phyloP scores from a whole-genome alignment of 2,888 invertebrate species.

The Tiliacea aurago region DNA sequence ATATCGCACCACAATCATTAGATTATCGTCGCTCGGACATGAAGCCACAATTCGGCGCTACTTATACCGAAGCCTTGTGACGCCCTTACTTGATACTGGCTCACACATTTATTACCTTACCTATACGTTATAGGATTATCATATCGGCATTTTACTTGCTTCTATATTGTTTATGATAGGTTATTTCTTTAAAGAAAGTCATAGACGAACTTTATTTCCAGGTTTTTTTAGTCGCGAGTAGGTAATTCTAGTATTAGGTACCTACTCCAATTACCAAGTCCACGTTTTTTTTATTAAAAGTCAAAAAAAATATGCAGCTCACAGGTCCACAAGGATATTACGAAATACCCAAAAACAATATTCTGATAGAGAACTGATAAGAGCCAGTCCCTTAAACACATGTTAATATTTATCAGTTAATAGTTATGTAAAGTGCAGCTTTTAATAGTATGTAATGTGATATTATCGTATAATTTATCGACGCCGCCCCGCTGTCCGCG shows the following conservation, averaged over 20 bases:
- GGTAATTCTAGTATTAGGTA: background rate
- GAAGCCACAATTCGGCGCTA: slow-evolving; percentile 86
- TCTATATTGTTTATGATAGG: slow-evolving; percentile 28
- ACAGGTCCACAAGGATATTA: background rate
- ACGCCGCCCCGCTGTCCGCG: slow-evolving; percentile 72
- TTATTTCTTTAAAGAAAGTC: slow-evolving; percentile 6
- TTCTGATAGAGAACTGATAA: slow-evolving; percentile 65
- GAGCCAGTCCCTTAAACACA: slow-evolving; percentile 76
- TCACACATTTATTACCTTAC: slow-evolving; percentile 74
- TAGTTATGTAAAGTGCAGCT: slow-evolving; percentile 81
- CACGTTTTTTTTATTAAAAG: slow-evolving; percentile 11
- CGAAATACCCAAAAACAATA: slow-evolving; percentile 21
- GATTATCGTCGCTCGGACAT: slow-evolving; percentile 73
- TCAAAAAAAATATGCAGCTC: background rate
- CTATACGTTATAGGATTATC: slow-evolving; percentile 67
- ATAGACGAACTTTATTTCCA: background rate
- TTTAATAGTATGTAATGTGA: slow-evolving; percentile 85
- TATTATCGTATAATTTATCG: slow-evolving; percentile 85
- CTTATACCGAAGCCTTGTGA: slow-evolving; percentile 85
- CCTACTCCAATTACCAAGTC: background rate
- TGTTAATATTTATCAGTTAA: slow-evolving; percentile 81
- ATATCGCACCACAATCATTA: slow-evolving; percentile 65
- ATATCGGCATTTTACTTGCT: slow-evolving; percentile 53
- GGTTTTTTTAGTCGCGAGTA: background rate
- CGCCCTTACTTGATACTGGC: slow-evolving; percentile 76